Conservation (phyloP, 2,113 vertebrate species). For the Microtus ochrogaster region DNA sequence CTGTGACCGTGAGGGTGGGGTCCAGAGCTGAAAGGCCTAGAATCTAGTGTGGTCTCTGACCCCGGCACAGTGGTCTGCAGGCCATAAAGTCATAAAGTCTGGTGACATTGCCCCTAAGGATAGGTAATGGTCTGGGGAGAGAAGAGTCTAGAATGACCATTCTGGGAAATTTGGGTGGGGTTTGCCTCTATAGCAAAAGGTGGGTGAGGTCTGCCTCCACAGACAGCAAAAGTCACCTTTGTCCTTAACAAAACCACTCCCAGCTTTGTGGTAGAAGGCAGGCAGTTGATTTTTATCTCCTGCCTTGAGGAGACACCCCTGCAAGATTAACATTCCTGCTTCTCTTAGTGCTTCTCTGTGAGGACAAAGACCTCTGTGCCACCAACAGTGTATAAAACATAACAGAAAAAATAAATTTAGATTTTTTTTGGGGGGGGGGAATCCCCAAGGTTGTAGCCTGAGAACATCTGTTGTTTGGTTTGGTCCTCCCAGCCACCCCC, state of each 20-base stretch:
- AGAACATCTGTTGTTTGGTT: background rate
- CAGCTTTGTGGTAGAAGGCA: background rate
- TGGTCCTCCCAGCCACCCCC: background rate
- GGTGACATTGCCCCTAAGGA: background rate
- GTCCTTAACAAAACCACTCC: background rate
- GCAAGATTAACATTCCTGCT: background rate
- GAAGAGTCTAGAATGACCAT: background rate
- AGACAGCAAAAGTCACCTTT: background rate
- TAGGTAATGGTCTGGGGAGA: background rate
- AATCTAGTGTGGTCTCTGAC: background rate
- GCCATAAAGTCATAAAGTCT: background rate
- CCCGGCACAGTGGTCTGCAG: background rate
- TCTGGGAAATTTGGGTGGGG: background rate
- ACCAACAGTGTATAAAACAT: background rate
- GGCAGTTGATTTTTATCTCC: background rate
- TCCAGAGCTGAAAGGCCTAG: background rate
- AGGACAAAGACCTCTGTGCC: background rate
- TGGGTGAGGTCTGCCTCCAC: background rate
- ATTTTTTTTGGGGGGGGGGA: background rate
- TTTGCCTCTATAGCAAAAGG: background rate
- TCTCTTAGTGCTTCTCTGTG: background rate
- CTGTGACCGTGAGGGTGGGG: background rate
- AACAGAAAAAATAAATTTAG: background rate
- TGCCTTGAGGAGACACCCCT: background rate
- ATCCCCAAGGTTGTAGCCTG: background rate